Base-by-base conservation (phyloP, 2,113 vertebrate genomes). In the Columba janthina region DNA sequence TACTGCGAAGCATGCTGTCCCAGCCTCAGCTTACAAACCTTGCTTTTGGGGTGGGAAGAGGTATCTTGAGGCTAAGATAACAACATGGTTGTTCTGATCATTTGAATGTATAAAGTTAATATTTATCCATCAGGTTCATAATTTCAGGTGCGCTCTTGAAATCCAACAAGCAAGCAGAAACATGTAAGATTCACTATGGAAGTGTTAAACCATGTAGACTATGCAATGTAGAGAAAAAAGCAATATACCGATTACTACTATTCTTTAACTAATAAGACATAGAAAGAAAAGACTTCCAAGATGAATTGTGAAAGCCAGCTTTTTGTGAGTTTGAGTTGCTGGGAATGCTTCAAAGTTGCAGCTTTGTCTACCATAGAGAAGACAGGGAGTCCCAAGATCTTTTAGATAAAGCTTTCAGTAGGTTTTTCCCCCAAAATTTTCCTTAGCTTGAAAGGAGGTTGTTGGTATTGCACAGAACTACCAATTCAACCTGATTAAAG, bases 81-180 rank as follows among this genome's bases (percentile, higher is more conserved):
- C 8, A 15, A 56, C 28, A 56, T 5, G 0, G 38, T 17, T 77
- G 56, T 32, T 46, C 44, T 32, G 38, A 69, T 9, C 0, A 0
- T 28, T 51, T 51, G 9, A 82, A 29, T 58, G 38, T 58, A 48
- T 32, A 51, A 50, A 51, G 21, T 10, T 51, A 38, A 66, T 58
- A 66, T 83, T 66, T 54, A 79, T 65, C 24, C 38, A 74, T 64
- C 5, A 67, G 32, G 17, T 67, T 80, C 3, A 17, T 42, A 34
- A 82, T 58, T 88, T 82, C 56, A 89, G 36, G 21, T 50, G 44
- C 28, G n/a, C 9, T 91, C n/a, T 10, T 70, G 20, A 89, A 93
- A 82, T 70, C 15, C 60, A 90, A 13, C 29, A 80, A 70, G 44
- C 21, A 5, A 85, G 21, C 14, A 48, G 21, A 77, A 60, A 88